A percentile compares a stretch with the other conserved stretches of the same genome.
Conservation (phyloP, 1,140 invertebrate species). For the Copidosoma floridanum region DNA sequence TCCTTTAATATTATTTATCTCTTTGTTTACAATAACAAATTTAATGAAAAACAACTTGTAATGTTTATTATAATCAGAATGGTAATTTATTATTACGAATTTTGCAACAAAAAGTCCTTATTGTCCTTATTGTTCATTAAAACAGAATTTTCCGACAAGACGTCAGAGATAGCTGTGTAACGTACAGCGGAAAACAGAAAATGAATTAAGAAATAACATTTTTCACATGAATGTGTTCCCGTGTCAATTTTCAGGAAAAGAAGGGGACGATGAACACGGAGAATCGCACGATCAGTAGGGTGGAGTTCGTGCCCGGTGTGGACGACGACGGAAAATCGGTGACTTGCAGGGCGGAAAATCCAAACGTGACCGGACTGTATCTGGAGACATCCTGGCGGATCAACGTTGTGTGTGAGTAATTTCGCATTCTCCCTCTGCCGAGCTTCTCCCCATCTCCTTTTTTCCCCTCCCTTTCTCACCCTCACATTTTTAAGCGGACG, state of each 20-base stretch:
- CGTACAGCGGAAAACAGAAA: too few relatives aligned
- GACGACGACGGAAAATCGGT: constrained; percentile 70
- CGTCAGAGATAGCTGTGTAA: too few relatives aligned
- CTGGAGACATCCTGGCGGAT: constrained; percentile 82
- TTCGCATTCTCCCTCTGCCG: constrained; percentile 15
- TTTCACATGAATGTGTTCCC: constrained; percentile 1
- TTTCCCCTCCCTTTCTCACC: background rate
- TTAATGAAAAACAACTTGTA: too few relatives aligned
- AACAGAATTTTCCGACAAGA: too few relatives aligned
- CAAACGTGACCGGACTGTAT: constrained; percentile 75
- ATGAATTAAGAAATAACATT: too few relatives aligned
- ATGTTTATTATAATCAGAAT: too few relatives aligned
- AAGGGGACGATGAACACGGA: constrained; percentile 59
- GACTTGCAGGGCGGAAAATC: constrained; percentile 74
- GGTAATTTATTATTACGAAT: too few relatives aligned
- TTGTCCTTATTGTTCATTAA: too few relatives aligned
- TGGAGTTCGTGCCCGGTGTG: constrained; percentile 71
- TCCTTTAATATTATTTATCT: too few relatives aligned
- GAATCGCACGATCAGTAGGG: constrained; percentile 79
- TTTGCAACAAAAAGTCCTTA: too few relatives aligned
- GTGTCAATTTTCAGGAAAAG: constrained; percentile 66
- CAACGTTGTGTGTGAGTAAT: constrained; percentile 83
- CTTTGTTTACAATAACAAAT: too few relatives aligned
- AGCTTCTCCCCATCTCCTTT: background rate
- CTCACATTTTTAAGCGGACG: background rate